Evolutionary conservation across 2,888 invertebrate species (phyloP).

Genomic region (Diogma glabrata): DNA sequence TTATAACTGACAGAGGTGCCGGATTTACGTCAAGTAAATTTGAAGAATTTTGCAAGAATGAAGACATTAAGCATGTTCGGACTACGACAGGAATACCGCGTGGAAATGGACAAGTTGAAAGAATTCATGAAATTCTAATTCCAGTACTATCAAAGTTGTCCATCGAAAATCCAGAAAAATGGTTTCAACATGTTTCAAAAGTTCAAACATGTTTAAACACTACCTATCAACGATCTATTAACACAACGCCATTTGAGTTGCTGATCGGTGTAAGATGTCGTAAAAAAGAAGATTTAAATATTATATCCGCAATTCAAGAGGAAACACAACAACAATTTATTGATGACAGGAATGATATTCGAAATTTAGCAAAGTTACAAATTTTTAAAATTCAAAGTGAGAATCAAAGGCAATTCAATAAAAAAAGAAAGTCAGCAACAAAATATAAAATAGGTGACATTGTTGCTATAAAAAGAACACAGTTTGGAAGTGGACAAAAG

Average conservation of each 20-base stretch:
- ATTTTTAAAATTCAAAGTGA: not conserved
- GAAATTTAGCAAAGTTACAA: not conserved
- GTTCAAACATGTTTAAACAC: conserved; percentile 23
- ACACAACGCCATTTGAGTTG: conserved; percentile 12
- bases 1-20: conserved; percentile 26
- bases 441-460: conserved; percentile 20
- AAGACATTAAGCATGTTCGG: conserved; percentile 23
- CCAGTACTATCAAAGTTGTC: conserved; percentile 26
- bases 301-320: too few relatives aligned
- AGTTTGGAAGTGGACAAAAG: conserved; percentile 26
- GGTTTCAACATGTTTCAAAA: conserved; percentile 21
- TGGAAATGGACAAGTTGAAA: conserved; percentile 29
- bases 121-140: conserved; percentile 25
- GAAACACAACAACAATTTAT: not conserved
- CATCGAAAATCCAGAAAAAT: conserved; percentile 24
- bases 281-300: too few relatives aligned
- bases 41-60: conserved; percentile 24
- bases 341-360: not conserved
- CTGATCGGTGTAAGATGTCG: conserved; percentile 8
- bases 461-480: conserved; percentile 27
- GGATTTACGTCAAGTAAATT: conserved; percentile 29
- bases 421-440: not conserved
- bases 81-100: conserved; percentile 25
- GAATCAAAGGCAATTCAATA: not conserved
- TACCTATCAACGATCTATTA: not conserved